Evolutionary conservation across 2,113 vertebrate genomes (phyloP), one percentile per base, ranked within the genome.

Genomic region (Coptodon bakossiorum): DNA sequence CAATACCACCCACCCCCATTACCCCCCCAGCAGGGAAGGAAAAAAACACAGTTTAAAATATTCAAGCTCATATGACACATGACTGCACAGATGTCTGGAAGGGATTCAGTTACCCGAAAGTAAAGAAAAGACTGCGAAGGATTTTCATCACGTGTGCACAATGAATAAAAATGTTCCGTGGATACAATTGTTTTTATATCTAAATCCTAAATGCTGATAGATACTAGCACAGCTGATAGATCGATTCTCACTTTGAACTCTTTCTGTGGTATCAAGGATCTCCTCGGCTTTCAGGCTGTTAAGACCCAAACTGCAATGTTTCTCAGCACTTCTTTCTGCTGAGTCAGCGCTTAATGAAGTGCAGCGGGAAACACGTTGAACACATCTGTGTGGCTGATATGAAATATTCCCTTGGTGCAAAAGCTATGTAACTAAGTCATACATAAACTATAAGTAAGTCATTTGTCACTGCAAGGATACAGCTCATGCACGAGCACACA

Each of bases 121-220:
- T 5, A 57, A 45, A 63, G 24, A 79, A 43, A 68, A 88, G 36
- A 53, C 34, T 14, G 24, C 2, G 3, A 83, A 45, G 27, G 45
- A 10, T 79, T 82, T 82, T 78, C 43, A 40, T 81, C 12, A 57
- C 13, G 4, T 82, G 66, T 31, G 68, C 66, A 84, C 68, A 52
- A 50, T 73, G n/a, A 79, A 34, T 82, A 50, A 31, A 45, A 81
- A 71, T 83, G 31, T 56, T 86, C 81, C 27, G 52, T n/a, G 31
- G 34, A 38, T 63, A 29, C 13, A 85, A 16, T 22, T 38, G 73
- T 81, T 85, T 85, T 81, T 86, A 34, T n/a, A 45, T 79, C 6
- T 40, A 68, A 71, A 89, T 81, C 86, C 81, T 89, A 88, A 81
- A 89, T 91, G 86, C 19, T 38, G 19, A 22, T 73, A 19, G 12